phyloP scores from a whole-genome alignment of 2,888 invertebrate genomes.

The Hirtodrosophila histrioides region DNA sequence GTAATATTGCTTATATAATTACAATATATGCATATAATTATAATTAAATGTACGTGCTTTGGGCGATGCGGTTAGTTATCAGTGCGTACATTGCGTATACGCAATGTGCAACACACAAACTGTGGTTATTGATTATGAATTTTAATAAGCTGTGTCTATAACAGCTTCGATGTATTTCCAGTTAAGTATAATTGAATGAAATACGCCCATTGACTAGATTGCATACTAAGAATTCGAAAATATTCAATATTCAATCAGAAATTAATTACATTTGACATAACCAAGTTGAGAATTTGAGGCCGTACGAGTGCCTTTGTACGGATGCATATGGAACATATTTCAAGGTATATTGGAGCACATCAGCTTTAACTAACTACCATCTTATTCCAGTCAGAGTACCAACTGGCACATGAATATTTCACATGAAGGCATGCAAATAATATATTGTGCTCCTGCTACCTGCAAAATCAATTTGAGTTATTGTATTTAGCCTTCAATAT shows the following conservation, averaged over 20 bases:
- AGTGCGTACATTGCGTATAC: slow-evolving; percentile 44
- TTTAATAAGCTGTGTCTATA: neutral
- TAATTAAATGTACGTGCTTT: slow-evolving; percentile 37
- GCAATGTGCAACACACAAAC: slow-evolving; percentile 16
- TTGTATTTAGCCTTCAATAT: slow-evolving; percentile 67
- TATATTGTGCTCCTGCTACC: slow-evolving; percentile 25
- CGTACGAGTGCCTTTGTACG: too few relatives aligned
- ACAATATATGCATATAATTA: slow-evolving; percentile 12
- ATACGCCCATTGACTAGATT: too few relatives aligned
- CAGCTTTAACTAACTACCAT: slow-evolving; percentile 45
- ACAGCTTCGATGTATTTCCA: neutral
- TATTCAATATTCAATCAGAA: too few relatives aligned
- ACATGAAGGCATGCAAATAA: slow-evolving; percentile 64
- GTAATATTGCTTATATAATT: slow-evolving; percentile 2
- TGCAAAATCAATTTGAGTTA: slow-evolving; percentile 79
- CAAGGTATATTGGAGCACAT: neutral
- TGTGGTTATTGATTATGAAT: slow-evolving; percentile 12
- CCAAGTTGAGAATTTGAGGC: too few relatives aligned
- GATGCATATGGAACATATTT: neutral
- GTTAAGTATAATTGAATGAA: neutral
- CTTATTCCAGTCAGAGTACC: neutral
- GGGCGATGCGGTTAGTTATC: slow-evolving; percentile 27
- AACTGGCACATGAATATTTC: slow-evolving; percentile 51
- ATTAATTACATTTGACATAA: neutral
- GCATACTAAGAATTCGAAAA: too few relatives aligned